Percentiles rank a stretch among this genome's conserved stretches.
Evolutionary conservation across 2,797 vertebrate genomes (phyloP).

Genomic region (Prionace glauca): DNA sequence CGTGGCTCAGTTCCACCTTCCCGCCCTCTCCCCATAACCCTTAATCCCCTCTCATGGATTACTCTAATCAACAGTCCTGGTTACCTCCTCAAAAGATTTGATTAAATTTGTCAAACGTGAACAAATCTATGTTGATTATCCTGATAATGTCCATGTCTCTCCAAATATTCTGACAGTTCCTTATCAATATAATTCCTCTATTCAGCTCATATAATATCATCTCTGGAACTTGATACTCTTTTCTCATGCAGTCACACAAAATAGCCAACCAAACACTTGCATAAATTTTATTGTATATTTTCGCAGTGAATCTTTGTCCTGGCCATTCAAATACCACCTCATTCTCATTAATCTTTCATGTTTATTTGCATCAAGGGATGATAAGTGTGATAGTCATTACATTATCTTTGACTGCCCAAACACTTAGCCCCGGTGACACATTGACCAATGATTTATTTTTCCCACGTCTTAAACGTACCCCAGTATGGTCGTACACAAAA

Average conservation of each 20-base stretch:
- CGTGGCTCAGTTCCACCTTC: too few species aligned
- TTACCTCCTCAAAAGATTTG: too few species aligned
- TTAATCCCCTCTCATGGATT: too few species aligned
- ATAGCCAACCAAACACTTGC: neutral
- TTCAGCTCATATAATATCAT: neutral
- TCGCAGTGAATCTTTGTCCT: neutral
- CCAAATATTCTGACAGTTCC: neutral
- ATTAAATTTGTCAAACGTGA: too few species aligned
- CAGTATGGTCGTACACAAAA: neutral
- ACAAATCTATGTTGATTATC: too few species aligned
- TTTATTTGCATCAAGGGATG: neutral
- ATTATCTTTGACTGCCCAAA: neutral
- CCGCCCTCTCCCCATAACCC: too few species aligned
- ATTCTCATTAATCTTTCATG: neutral
- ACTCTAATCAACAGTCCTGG: too few species aligned
- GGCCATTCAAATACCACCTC: neutral
- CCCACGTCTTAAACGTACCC: neutral
- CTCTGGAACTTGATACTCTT: neutral
- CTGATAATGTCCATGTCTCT: neutral
- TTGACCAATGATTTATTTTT: neutral
- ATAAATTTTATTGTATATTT: neutral
- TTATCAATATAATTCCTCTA: neutral
- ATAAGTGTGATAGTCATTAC: neutral
- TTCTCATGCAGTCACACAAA: neutral
- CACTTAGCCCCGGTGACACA: neutral